Base-by-base conservation (phyloP, 2,888 invertebrate genomes). In the Drosophila borealis region DNA sequence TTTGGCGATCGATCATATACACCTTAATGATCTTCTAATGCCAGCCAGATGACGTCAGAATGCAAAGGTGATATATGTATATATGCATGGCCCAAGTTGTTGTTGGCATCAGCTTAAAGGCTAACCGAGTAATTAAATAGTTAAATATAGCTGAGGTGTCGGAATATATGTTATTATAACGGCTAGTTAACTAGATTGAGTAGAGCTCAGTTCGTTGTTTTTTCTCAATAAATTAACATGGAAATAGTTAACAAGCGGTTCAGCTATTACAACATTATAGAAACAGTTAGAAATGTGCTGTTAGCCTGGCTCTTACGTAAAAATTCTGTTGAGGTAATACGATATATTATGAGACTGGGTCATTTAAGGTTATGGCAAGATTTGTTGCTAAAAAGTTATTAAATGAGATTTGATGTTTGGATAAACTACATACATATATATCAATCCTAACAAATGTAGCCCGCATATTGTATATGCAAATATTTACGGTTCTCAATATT, bases 1-100 rank as follows among this genome's bases (percentile, higher is more conserved):
- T 29, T 6, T 29, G 29, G 72, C 78, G 49, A 89, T 88, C 87
- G 76, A 89, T 89, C 88, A 85, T 48, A 69, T 81, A 69, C 70
- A 45, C 41, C 62, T 74, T 90, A 89, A 89, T 89, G 89, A 88
- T 89, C 74, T 74, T 82, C 88, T 89, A 88, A 89, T 84, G 68
- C 42, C 25, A 19, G 19, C 41, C 51, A 25, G 41, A 33, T 29
- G 54, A 44, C 34, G 14, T n/a, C 51, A 42, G 39, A 25, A 19
- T 33, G 21, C 64, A 50, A 56, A 64, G 51, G 34, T 67, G 45
- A 8, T 5, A 19, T 14, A 29, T 34, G 8, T 5, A 19, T 14
- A 29, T 34, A 13, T 14, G 45, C 39, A 36, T 42, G 53, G 9
- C 17, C 41, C 9, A 29, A 9, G 13, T 33, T 39, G 45, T 39